phyloP scores from a whole-genome alignment of 2,113 vertebrate species.

The Zosterops pallidus region DNA sequence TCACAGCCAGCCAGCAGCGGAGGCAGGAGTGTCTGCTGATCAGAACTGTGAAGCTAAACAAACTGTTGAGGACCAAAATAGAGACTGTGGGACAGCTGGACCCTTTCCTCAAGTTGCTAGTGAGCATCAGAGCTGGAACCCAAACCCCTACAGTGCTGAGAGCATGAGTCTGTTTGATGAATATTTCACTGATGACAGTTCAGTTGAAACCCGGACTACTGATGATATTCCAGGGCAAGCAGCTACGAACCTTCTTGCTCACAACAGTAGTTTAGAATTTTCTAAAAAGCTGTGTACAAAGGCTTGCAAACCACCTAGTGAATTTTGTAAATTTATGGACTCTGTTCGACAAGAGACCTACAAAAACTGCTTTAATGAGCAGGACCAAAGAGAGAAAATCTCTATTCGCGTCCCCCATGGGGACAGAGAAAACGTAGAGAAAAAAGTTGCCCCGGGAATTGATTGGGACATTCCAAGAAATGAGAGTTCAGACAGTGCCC shows the following conservation, averaged over 20 bases:
- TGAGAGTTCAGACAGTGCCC: slow-evolving; percentile 96
- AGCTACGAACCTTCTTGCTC: slow-evolving; percentile 63
- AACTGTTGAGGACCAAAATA: slow-evolving; percentile 84
- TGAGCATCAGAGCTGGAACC: slow-evolving; percentile 80
- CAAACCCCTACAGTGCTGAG: slow-evolving; percentile 72
- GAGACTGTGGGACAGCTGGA: slow-evolving; percentile 69
- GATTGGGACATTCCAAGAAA: slow-evolving; percentile 99
- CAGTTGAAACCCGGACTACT: slow-evolving; percentile 86
- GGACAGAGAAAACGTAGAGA: slow-evolving; percentile 80
- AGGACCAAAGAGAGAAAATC: slow-evolving; percentile 83
- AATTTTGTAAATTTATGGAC: slow-evolving; percentile 77
- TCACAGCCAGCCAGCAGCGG: slow-evolving; percentile 76
- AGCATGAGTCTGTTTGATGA: slow-evolving; percentile 87
- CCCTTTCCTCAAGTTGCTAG: slow-evolving; percentile 72
- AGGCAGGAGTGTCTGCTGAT: slow-evolving; percentile 65
- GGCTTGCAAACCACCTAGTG: slow-evolving; percentile 57
- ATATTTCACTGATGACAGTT: slow-evolving; percentile 85
- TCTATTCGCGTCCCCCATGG: slow-evolving; percentile 80
- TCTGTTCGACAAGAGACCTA: slow-evolving; percentile 77
- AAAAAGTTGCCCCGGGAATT: slow-evolving; percentile 75
- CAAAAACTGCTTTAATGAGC: slow-evolving; percentile 83
- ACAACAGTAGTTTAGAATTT: slow-evolving; percentile 70
- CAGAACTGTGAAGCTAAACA: slow-evolving; percentile 71
- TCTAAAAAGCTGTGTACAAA: slow-evolving; percentile 67
- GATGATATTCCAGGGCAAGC: slow-evolving; percentile 79